A percentile compares a stretch with the other conserved stretches of the same genome.
Conservation (phyloP, 2,888 invertebrate species). For the Conomelus anceps region DNA sequence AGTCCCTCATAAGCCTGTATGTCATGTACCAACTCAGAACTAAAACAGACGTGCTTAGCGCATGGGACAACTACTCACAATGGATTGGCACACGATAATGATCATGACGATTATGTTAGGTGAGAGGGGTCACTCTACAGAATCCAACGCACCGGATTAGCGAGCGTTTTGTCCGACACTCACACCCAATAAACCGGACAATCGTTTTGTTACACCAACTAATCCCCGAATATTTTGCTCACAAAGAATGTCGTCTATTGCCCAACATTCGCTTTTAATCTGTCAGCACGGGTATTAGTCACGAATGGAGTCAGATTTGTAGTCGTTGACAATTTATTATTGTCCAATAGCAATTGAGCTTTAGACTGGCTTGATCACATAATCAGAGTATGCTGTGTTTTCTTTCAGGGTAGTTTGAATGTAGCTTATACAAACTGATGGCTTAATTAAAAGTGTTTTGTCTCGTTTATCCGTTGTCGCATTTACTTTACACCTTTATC, state of each 20-base stretch:
- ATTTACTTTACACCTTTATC: too few species aligned
- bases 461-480: too few species aligned
- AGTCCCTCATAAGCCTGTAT: background rate
- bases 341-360: background rate
- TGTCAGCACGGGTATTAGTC: background rate
- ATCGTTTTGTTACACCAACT: background rate
- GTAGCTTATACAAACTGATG: background rate
- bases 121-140: background rate
- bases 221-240: background rate
- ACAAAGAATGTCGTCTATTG: too few species aligned
- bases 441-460: too few species aligned
- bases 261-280: background rate
- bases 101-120: too few species aligned
- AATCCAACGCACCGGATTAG: background rate
- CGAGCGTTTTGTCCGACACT: background rate
- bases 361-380: background rate
- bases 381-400: background rate
- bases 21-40: too few species aligned
- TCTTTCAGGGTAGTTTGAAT: background rate
- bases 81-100: background rate
- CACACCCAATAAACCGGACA: background rate
- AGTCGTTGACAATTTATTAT: too few species aligned
- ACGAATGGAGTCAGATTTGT: background rate
- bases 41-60: background rate
- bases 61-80: background rate